Conservation (phyloP, 2,113 vertebrate genomes). For the Rattus norvegicus region GRCr8 NC_086026.1:40854501-40855000, state of each 20-base stretch:
- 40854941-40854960: not conserved
- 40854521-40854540: not conserved
- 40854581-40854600: not conserved
- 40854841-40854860: not conserved
- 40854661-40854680: not conserved
- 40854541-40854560: not conserved
- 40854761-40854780: not conserved
- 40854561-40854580: not conserved
- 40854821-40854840: not conserved
- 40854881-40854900: not conserved
- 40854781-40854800: not conserved
- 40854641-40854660: not conserved
- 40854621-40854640: not conserved
- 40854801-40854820: not conserved
- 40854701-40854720: not conserved
- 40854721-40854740: not conserved
- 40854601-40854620: not conserved
- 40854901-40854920: not conserved
- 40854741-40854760: not conserved
- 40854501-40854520: not conserved
- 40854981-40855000: not conserved
- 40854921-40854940: not conserved
- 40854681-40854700: not conserved
- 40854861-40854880: not conserved
- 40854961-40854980: not conserved